A percentile compares a stretch with the other conserved stretches of the same genome.
Evolutionary conservation across 2,113 vertebrate genomes (phyloP).

Genomic region (Bolborhynchus lineola): DNA sequence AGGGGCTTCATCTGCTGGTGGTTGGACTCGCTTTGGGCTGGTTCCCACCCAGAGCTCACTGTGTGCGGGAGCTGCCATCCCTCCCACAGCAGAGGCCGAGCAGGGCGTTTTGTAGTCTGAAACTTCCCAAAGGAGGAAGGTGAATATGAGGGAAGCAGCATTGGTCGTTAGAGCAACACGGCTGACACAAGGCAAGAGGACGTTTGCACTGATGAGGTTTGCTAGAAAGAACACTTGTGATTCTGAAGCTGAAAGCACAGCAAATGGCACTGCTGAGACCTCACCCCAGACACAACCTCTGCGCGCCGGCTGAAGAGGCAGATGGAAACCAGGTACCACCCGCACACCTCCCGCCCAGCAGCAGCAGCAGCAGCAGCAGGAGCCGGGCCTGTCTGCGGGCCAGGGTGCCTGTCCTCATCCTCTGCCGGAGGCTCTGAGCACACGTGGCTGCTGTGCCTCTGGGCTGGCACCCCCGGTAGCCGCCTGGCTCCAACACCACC

Average conservation of each 20-base stretch:
- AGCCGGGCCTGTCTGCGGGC: fast-evolving
- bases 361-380: not conserved
- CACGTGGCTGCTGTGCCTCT: not conserved
- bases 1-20: not conserved
- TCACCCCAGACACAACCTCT: not conserved
- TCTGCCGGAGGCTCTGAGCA: not conserved
- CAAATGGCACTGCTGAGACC: not conserved
- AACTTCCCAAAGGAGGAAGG: not conserved
- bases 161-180: fast-evolving
- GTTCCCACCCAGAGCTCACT: not conserved
- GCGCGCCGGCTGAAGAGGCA: not conserved
- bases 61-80: not conserved
- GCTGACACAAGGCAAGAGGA: not conserved
- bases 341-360: no score
- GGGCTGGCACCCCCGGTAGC: not conserved
- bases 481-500: fast-evolving
- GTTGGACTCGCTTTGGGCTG: fast-evolving
- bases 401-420: not conserved
- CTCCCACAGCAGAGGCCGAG: fast-evolving
- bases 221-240: not conserved
- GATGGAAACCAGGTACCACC: not conserved
- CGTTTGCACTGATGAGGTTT: fast-evolving
- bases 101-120: not conserved
- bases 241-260: not conserved
- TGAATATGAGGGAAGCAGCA: not conserved